Base-by-base conservation (phyloP, 2,797 vertebrate genomes). In the Ptychobarbus kaznakovi region DNA sequence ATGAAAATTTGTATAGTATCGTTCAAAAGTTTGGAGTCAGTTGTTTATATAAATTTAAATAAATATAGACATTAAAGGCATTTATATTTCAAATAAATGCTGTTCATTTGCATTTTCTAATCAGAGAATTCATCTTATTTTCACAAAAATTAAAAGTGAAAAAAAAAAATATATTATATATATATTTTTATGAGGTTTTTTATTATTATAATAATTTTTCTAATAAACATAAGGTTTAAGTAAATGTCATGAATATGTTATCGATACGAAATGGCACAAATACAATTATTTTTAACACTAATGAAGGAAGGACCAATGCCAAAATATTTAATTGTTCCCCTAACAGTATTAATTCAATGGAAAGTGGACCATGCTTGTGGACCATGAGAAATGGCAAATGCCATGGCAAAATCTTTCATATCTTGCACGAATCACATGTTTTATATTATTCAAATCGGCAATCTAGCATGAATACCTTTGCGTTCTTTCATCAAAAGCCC, bases 391-490 rank as follows among this genome's bases (percentile, higher is more conserved):
- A 35, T 66, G 63, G 13, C 28, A 32, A 25, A 61, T 25, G 4
- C 0, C 3, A 15, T 63, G 7, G 75, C 12, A 61, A 56, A 20
- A 42, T 22, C 2, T 3, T 11, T 11, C 4, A 72, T 44, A 46
- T 74, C 18, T 68, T 76, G 28, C 1, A 28, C 7, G 63, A 20
- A 28, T 46, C n/a, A 74, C 72, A 42, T 2, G 6, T 35, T 46
- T 44, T 3, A 25, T 5, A 32, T 56, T 2, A 18, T 56, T 56
- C 2, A 28, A 25, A n/a, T 49, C 1, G 2, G 5, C 20, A 35
- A 13, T 4, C 16, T 49, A 84, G 83, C 15, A 77, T 58, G 7
- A 85, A 89, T 93, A 99, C 98, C 98, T 98, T 90, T 99, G 98
- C 0, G 92, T 95, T 73, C 95, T 92, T n/a, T 96, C 94, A 44